Base-by-base conservation (phyloP, 2,113 vertebrate species). In the Egretta garzetta region DNA sequence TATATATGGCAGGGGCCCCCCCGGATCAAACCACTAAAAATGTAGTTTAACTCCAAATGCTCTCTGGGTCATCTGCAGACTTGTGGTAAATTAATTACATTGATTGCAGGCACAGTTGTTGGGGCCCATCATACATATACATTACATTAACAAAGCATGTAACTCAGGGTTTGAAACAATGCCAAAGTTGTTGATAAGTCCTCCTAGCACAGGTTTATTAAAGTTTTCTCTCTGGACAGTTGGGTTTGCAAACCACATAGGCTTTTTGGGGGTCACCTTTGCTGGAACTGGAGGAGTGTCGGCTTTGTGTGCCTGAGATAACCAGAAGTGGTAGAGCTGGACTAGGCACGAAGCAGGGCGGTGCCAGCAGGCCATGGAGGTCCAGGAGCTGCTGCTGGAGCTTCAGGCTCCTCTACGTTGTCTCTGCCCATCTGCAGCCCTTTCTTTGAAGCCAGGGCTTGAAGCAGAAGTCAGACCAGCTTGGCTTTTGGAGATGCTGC, bases 141-240 rank as follows among this genome's bases (percentile, higher is more conserved):
- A 71, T 97, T 94, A 96, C 80, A 94, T 96, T 93, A 96, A 87
- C 76, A 74, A 73, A 89, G 45, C 63, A 8, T 33, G 39, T n/a
- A 63, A 76, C 55, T 60, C 52, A n/a, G 41, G 71, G 32, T 87
- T 94, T 97, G 95, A 94, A 97, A 70, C 1, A 4, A 17, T 70
- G 93, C 89, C 84, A 90, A 55, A 30, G 26, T 50, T 60, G 56
- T 95, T 94, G 93, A 37, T 91, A 95, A 94, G 72, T 76, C 59
- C 74, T 94, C 45, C 66, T 59, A 7, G 6, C 55, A 30, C 45
- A 83, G 41, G 47, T 94, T 91, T 76, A 91, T 94, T 95, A 60
- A 87, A 95, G 66, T 83, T 62, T 66, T 47, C 22, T 70, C 84
- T 80, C 91, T 50, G 45, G 89, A 39, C 50, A 63, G 28, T 18